Evolutionary conservation across 2,113 vertebrate genomes (phyloP).

Genomic region (Perca flavescens): DNA sequence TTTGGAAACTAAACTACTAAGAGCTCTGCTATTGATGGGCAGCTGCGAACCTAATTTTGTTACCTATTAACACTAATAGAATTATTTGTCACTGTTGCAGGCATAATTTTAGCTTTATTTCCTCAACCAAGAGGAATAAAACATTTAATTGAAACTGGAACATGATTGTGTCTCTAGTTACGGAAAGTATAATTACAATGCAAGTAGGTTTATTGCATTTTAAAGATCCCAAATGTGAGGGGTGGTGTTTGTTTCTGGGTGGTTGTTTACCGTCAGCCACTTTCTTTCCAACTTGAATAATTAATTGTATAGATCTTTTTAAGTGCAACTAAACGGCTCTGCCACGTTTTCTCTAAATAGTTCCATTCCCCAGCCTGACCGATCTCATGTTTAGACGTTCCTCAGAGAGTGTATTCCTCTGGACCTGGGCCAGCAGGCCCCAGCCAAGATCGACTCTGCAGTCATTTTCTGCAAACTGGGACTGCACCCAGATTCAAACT

Average conservation of each 20-base stretch:
- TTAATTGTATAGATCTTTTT: conserved; percentile 22
- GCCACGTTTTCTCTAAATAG: neutral
- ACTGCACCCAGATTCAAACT: conserved; percentile 9
- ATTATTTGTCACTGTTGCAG: neutral
- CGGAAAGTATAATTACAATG: neutral
- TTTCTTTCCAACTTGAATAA: conserved; percentile 25
- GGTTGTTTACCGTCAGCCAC: neutral
- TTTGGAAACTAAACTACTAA: conserved; percentile 3
- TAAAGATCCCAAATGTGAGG: neutral
- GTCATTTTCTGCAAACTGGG: neutral
- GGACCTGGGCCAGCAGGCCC: conserved; percentile 10
- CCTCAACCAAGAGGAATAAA: conserved; percentile 22
- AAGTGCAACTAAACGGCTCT: conserved; percentile 19
- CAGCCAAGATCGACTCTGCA: conserved; percentile 1
- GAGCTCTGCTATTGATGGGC: conserved; percentile 18
- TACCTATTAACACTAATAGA: neutral
- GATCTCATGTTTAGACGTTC: conserved; percentile 15
- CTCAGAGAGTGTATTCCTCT: conserved; percentile 17
- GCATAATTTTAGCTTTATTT: neutral
- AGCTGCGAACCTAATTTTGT: conserved; percentile 15
- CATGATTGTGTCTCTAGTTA: conserved; percentile 8
- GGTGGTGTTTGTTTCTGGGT: neutral
- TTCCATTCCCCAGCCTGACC: conserved; percentile 8
- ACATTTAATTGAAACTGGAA: conserved; percentile 5
- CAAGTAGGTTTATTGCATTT: conserved; percentile 9